These are phyloP conservation scores for Trogon melanurus DNA, from an alignment of 2,113 vertebrate species.

Conservation along the genomic window DNA sequence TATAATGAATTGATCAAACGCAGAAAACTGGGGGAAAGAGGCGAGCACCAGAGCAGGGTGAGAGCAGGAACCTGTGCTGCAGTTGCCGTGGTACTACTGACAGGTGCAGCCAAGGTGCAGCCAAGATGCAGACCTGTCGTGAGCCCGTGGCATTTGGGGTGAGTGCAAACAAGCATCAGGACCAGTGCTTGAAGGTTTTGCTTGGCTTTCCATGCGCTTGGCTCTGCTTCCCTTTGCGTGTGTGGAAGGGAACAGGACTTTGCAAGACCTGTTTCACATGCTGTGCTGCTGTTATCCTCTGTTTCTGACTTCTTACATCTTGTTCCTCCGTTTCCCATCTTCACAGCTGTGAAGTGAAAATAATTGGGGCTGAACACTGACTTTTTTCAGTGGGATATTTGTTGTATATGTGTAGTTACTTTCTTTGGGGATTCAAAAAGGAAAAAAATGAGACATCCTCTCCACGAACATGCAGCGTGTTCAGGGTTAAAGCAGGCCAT, in stretches of 20 bases:
- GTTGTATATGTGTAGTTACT: background rate
- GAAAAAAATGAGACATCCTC: background rate
- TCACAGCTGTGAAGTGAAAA: background rate
- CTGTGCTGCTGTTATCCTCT: background rate
- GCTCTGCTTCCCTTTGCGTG: background rate
- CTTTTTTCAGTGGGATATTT: background rate
- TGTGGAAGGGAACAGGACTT: too few relatives aligned
- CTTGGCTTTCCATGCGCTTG: accelerated
- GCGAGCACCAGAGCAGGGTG: background rate
- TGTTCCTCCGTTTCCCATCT: background rate
- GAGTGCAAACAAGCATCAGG: background rate
- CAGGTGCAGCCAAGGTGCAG: background rate
- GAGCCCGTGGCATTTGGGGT: background rate
- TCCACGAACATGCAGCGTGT: background rate
- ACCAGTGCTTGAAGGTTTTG: background rate
- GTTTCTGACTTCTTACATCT: background rate
- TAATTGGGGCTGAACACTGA: background rate
- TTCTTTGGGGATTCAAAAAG: background rate
- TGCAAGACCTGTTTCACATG: background rate
- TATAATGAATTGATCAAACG: background rate
- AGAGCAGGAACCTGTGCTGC: background rate
- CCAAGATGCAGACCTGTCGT: background rate
- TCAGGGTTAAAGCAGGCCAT: slow-evolving; percentile 43
- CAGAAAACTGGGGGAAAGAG: background rate
- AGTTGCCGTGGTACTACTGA: background rate